Evolutionary conservation across 2,797 vertebrate species (phyloP), one percentile per base, ranked within the genome.

Genomic region (Tauraco hartlaubi): DNA sequence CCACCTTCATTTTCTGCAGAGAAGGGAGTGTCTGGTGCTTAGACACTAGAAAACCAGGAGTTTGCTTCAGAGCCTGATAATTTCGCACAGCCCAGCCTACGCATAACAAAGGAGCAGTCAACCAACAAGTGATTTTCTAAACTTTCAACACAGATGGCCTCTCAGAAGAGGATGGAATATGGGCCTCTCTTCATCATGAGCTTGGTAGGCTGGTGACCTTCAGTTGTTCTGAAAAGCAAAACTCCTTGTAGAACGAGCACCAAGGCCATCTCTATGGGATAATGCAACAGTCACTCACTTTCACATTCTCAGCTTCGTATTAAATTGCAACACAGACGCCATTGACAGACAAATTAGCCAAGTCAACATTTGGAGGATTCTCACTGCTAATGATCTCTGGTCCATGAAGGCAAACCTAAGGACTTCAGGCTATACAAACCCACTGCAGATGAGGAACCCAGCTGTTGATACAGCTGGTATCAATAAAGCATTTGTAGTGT

Each of bases 391-490:
- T 66, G 92, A 96, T 95, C 85, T 93, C 83, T 91, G 58, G 89
- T 94, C 96, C 93, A 78, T 93, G 92, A 97, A 96, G 68, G 44
- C 93, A 96, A 95, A 87, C 88, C 78, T 96, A 80, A 95, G 87
- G 94, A 94, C 91, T 95, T 68, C 83, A 93, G 94, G 94, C 96
- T 95, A 80, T 81, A 88, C 78, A 93, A 82, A 92, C 52, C 82
- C 79, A 90, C 59, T 94, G 78, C 95, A 94, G 93, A 94, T 68
- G 80, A 96, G 78, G 76, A 94, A 67, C 55, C 87, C 92, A 94
- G 94, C 92, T 94, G 95, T 95, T 97, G 92, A 95, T 91, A 90
- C 81, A 85, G 78, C 93, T 97, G 90, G 83, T 78, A 91, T 94
- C 96, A 88, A 81, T 87, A 95, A 94, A 85, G 85, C 54, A 88